Evolutionary conservation across 1,140 invertebrate genomes (phyloP).

Genomic region (Diploscapter pachys): DNA sequence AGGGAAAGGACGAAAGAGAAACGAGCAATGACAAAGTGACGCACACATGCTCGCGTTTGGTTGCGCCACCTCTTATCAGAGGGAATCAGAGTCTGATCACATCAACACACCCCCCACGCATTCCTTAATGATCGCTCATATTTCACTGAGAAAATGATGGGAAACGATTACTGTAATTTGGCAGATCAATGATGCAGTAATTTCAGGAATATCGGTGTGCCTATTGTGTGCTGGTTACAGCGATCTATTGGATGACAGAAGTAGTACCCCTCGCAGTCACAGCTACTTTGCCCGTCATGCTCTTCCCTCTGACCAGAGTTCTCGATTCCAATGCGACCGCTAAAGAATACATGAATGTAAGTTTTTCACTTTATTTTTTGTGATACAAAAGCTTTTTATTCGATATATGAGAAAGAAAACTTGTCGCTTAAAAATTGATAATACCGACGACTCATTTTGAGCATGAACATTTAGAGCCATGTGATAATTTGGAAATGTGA

Average conservation of each 20-base stretch:
- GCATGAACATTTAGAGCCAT: no score
- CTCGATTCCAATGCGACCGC: constrained; percentile 43
- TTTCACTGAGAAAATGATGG: not conserved
- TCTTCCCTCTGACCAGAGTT: constrained; percentile 61
- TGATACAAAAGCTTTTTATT: no score
- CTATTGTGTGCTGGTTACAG: constrained; percentile 57
- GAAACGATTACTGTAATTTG: not conserved
- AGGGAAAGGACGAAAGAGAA: not conserved
- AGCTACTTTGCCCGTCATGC: constrained; percentile 61
- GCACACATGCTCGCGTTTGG: not conserved
- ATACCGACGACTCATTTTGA: no score
- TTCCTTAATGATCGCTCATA: not conserved
- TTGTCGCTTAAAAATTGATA: no score
- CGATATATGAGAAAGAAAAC: no score
- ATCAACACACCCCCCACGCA: no score
- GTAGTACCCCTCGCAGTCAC: constrained; percentile 62
- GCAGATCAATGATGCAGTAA: not conserved
- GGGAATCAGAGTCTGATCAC: not conserved
- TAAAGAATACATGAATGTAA: constrained; percentile 36
- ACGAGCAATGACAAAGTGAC: not conserved
- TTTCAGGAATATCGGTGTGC: constrained; percentile 48
- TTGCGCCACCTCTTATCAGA: not conserved
- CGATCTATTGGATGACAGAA: constrained; percentile 62
- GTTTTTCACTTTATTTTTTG: not conserved
- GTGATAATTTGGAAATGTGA: no score